A percentile compares a stretch with the other conserved stretches of the same genome.
Conservation (phyloP, 2,797 vertebrate genomes). For the Phoebastria nigripes region DNA sequence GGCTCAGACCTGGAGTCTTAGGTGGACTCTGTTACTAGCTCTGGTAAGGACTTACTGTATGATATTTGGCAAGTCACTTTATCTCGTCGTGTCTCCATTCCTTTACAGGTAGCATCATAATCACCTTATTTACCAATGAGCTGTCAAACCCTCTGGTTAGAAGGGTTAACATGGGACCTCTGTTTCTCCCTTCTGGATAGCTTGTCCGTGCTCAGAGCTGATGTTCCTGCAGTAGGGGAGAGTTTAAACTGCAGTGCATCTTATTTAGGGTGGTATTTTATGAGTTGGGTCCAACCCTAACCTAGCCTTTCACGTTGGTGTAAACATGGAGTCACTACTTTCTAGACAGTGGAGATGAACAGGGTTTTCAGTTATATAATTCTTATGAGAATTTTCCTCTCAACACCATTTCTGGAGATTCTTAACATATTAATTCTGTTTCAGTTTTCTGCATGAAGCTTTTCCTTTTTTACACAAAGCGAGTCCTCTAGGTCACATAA, state of each 20-base stretch:
- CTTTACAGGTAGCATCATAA: background rate
- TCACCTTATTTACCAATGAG: background rate
- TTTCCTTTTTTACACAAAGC: background rate
- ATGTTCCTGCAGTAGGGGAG: background rate
- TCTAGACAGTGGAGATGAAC: background rate
- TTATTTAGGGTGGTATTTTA: background rate
- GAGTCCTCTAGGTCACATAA: background rate
- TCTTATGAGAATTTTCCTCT: background rate
- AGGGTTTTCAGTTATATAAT: background rate
- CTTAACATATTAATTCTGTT: background rate
- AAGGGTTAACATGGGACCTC: background rate
- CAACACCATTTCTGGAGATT: background rate
- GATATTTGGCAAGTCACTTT: background rate
- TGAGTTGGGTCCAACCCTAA: background rate
- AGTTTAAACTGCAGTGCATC: background rate
- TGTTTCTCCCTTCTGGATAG: background rate
- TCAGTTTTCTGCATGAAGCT: background rate
- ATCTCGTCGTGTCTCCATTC: rapidly evolving
- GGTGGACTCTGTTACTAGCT: background rate
- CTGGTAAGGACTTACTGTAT: background rate
- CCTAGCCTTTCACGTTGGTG: background rate
- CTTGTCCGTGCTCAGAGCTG: background rate
- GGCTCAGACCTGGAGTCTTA: background rate
- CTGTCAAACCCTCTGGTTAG: background rate
- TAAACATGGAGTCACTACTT: background rate